Evolutionary conservation across 2,888 invertebrate species (phyloP).

Genomic region (Leptogaster cylindrica): DNA sequence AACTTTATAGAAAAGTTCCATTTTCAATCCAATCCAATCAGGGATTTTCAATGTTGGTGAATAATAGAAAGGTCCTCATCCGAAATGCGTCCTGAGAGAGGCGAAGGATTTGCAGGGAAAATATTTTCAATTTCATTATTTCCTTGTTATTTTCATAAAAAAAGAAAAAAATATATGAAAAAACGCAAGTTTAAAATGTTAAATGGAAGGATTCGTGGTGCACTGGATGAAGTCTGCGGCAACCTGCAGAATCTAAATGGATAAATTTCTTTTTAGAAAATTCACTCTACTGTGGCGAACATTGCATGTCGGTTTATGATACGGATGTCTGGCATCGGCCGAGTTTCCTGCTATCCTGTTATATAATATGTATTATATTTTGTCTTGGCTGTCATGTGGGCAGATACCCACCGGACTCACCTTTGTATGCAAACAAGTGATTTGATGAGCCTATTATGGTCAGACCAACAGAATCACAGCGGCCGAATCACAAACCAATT

Average conservation of each 20-base stretch:
- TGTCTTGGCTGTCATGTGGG: neutral
- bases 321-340: conserved; percentile 1
- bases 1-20: too few relatives aligned
- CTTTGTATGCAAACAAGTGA: conserved; percentile 43
- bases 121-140: conserved; percentile 27
- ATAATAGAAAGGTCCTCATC: too few relatives aligned
- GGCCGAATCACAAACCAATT: conserved; percentile 47
- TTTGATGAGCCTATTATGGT: conserved; percentile 45
- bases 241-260: neutral
- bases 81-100: too few relatives aligned
- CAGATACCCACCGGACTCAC: neutral
- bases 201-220: neutral
- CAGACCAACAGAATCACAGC: conserved; percentile 36
- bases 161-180: neutral
- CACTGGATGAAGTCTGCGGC: too few relatives aligned
- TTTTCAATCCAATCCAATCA: too few relatives aligned
- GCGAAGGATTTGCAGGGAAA: too few relatives aligned
- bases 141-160: conserved; percentile 3
- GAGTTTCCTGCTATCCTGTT: too few relatives aligned
- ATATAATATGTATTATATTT: conserved; percentile 1
- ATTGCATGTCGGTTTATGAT: conserved; percentile 18
- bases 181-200: neutral
- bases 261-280: conserved; percentile 11
- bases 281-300: neutral
- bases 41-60: too few relatives aligned